Base-by-base conservation (phyloP, 2,888 invertebrate species). In the Drosophila nr. perissopoda region DNA sequence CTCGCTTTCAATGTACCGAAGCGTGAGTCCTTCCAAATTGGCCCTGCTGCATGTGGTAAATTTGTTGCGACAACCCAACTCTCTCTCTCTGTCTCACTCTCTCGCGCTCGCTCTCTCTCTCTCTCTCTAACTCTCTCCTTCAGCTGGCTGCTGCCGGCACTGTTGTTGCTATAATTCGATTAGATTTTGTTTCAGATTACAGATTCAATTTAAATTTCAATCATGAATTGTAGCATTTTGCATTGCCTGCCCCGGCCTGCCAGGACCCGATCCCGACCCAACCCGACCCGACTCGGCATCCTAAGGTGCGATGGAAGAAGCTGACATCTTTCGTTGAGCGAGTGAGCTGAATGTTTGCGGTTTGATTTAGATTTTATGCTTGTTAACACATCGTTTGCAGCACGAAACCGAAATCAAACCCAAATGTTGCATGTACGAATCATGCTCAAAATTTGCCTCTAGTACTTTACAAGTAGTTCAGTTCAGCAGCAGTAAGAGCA, bases 151-250 rank as follows among this genome's bases (percentile, higher is more conserved):
- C 38, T 64, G 69, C 48, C 58, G 65, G 65, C 52, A 48, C 38
- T 71, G 49, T 68, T 80, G 71, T 72, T 78, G 78, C 76, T 83
- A 75, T 86, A 83, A 87, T 83, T 85, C 87, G 83, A 85, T 83
- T 85, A 83, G 84, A 85, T 87, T 87, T 84, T 87, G 84, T 78
- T 84, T 82, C 85, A 84, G 85, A 87, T 86, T 84, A 86, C 87
- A 86, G 77, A 84, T 86, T 86, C 87, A 86, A 86, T 86, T 86
- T 86, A 80, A 79, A 85, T 83, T 87, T 86, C 87, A 86, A 86
- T 86, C 82, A 82, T 82, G 80, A 78, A 74, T 80, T 82, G 80
- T 80, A 83, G 80, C 80, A 76, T 76, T 82, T 72, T 57, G 42
- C 57, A 42, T 16, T 72, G 82, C 76, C 60, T 29, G 42, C 52